Evolutionary conservation across 2,797 vertebrate genomes (phyloP), one percentile per base, ranked within the genome.

Genomic region (Eidolon dupreanum): DNA sequence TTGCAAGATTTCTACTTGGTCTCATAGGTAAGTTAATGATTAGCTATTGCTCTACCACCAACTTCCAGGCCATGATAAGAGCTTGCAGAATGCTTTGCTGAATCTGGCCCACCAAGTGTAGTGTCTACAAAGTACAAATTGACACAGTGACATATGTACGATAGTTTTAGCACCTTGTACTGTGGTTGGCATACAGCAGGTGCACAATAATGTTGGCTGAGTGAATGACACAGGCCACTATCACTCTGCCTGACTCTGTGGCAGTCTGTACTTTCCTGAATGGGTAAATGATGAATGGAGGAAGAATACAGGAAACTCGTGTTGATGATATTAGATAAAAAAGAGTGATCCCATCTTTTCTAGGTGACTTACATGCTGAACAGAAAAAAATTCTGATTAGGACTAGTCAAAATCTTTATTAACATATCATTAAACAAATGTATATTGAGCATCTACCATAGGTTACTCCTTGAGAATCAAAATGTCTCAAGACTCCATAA

Each of bases 381-480:
- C 19, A 53, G 68, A 88, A 75, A 82, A 31, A 31, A 22, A 93
- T 85, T 95, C 70, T 59, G 20, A n/a, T 68, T n/a, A 96, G 43
- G 38, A 74, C 66, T 46, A 71, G 68, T 33, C 12, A 75, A 33
- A 89, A 31, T 41, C 68, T 66, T 90, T 55, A 84, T 24, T 59
- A 78, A 79, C 43, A 68, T 82, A 57, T 59, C 57, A 4, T 6
- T 51, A 28, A 84, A 10, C 46, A 91, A 41, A 85, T 49, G 20
- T 49, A 49, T 31, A 89, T 0, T 31, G 55, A 88, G 12, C 2
- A 41, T n/a, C 49, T 59, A 74, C 24, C 33, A 41, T 4, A 19
- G 81, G 86, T 26, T 53, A 43, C 63, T 55, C 12, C 31, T 2
- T 51, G 43, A 82, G 86, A 86, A 86, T 71, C 33, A 89, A 65